These are phyloP conservation scores for Ifrita kowaldi DNA, from an alignment of 2,113 vertebrate species.

Conservation along the genomic window DNA sequence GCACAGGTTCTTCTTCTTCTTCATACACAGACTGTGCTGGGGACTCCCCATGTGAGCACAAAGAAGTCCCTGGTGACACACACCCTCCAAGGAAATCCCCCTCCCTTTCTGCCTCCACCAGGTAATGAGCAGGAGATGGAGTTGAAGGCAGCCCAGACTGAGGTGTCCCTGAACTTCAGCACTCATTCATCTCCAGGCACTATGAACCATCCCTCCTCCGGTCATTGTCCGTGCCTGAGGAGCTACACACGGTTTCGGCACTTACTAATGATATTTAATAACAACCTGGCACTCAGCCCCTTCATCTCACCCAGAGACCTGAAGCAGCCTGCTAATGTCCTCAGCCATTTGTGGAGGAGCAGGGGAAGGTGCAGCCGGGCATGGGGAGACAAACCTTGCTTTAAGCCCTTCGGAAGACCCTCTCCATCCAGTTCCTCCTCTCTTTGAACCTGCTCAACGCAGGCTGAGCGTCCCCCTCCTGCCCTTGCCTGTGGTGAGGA, in stretches of 20 bases:
- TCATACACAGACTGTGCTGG: background rate
- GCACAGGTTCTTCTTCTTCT: background rate
- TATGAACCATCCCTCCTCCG: background rate
- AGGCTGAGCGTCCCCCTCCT: background rate
- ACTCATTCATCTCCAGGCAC: fast-evolving
- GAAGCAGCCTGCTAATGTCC: background rate
- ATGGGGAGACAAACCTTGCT: background rate
- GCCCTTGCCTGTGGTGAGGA: background rate
- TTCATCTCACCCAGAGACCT: background rate
- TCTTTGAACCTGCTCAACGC: background rate
- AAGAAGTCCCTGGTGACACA: background rate
- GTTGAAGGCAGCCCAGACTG: background rate
- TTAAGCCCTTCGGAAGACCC: background rate
- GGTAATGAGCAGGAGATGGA: background rate
- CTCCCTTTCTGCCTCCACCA: background rate
- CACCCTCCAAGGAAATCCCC: background rate
- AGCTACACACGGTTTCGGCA: background rate
- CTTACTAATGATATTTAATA: conserved; percentile 17
- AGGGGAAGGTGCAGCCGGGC: background rate
- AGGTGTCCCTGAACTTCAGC: background rate
- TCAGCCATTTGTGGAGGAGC: background rate
- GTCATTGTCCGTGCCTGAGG: background rate
- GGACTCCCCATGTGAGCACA: background rate
- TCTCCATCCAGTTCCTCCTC: background rate
- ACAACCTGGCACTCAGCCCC: conserved; percentile 13